Percentiles rank a stretch among this genome's conserved stretches.
Evolutionary conservation across 1,140 invertebrate species (phyloP).

Genomic region (Anastrepha obliqua): DNA sequence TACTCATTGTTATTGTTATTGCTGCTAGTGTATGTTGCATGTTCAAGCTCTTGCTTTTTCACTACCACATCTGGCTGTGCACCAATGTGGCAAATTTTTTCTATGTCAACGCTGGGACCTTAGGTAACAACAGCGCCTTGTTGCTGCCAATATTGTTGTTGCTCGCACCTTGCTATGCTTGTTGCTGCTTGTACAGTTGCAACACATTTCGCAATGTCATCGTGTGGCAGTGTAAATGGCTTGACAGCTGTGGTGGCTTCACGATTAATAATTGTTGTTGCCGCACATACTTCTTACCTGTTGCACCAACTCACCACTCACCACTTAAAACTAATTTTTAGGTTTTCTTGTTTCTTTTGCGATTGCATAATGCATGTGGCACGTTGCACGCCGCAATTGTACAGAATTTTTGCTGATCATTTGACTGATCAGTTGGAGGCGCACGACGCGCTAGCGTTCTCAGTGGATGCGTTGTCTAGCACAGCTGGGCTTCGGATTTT

Average conservation of each 20-base stretch:
- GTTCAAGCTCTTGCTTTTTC: too few species aligned
- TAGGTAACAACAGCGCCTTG: not conserved
- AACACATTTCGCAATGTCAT: not conserved
- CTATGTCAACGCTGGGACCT: not conserved
- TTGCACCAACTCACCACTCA: slow-evolving; percentile 28
- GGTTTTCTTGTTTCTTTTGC: not conserved
- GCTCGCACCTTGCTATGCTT: not conserved
- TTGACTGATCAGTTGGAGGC: slow-evolving; percentile 28
- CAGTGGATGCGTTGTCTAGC: not conserved
- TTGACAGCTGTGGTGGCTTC: not conserved
- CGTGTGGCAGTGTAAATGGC: not conserved
- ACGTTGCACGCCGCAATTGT: slow-evolving; percentile 13
- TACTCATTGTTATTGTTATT: not conserved
- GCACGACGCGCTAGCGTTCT: not conserved
- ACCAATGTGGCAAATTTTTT: not conserved
- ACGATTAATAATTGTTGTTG: not conserved
- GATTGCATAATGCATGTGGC: slow-evolving; percentile 40
- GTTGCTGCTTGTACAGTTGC: not conserved
- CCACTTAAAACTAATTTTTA: not conserved
- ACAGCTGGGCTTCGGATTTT: not conserved
- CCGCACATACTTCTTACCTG: not conserved
- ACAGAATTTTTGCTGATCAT: slow-evolving; percentile 33
- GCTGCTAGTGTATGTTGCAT: too few species aligned
- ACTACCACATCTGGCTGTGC: too few species aligned
- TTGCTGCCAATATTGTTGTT: not conserved